Conservation (phyloP, 2,113 vertebrate genomes). For the Glaucomys volans region DNA sequence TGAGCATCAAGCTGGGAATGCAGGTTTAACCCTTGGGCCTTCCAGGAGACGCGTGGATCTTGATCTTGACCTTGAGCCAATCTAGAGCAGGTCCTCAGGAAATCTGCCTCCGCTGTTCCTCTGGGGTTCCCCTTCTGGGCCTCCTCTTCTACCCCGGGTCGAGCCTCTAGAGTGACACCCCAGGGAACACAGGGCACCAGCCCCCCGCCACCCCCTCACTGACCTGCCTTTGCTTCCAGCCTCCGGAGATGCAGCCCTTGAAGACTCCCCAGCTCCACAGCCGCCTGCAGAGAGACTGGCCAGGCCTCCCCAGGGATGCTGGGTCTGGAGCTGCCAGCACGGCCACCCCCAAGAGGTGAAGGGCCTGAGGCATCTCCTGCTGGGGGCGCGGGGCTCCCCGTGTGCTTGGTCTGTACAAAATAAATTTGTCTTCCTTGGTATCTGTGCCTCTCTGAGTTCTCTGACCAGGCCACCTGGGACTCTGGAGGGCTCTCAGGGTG, state of each 20-base stretch:
- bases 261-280: background rate
- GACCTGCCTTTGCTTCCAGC: slow-evolving; percentile 46
- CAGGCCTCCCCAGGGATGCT: background rate
- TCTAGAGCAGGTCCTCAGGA: background rate
- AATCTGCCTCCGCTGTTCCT: background rate
- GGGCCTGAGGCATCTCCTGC: fast-evolving
- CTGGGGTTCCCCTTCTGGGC: fast-evolving
- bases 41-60: background rate
- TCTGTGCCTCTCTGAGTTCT: background rate
- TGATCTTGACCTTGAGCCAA: background rate
- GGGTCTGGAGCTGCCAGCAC: background rate
- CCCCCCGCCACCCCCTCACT: background rate
- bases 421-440: slow-evolving; percentile 59
- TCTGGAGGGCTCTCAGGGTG: background rate
- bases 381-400: fast-evolving
- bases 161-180: background rate
- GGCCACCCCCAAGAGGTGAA: background rate
- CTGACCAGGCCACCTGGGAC: background rate
- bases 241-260: background rate
- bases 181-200: background rate
- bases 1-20: background rate
- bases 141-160: background rate
- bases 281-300: background rate
- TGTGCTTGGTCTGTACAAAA: slow-evolving; percentile 36
- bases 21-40: background rate